Base-by-base conservation (phyloP, 2,797 vertebrate species). In the Gorsachius magnificus region DNA sequence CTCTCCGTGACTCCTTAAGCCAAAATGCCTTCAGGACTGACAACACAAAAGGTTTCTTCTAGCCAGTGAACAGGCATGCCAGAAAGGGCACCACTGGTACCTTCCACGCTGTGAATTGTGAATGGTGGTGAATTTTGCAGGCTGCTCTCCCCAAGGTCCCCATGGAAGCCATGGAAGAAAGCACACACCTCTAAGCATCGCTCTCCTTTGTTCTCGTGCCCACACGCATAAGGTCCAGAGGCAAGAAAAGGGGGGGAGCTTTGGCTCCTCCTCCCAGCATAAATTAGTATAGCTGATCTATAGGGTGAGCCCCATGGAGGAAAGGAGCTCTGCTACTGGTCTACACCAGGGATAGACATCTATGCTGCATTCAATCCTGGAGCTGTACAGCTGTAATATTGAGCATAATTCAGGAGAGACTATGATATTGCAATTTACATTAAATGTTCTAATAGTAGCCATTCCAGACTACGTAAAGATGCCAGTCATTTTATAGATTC, bases 151-250 rank as follows among this genome's bases (percentile, higher is more conserved):
- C 46, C 36, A 65, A 15, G 50, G 28, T 75, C 13, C 11, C 54
- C 1, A 1, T 5, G 8, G 46, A 70, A 88, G 64, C 20, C 36
- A 4, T 4, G 17, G 68, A n/a, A 89, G 45, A 91, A 93, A 88
- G 57, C 16, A 50, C 28, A 1, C 13, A 26, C 24, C 33, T 53
- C n/a, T 48, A 63, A 48, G 45, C 5, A 10, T 19, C 3, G 0
- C 5, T 74, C n/a, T 70, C 11, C 35, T 87, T 53, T 43, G 29
- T 41, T 35, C 29, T 94, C 35, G 64, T 89, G 41, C 38, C 93
- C 54, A 43, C 6, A 61, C 6, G 60, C 1, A 0, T 11, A 15
- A 64, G 15, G 8, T 12, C 11, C 25, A 60, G 58, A 72, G 22
- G 33, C 18, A 48, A 71, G 43, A 31, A 93, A 91, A 71, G 2